Evolutionary conservation across 2,888 invertebrate genomes (phyloP).

Genomic region (Epiblema foenella): DNA sequence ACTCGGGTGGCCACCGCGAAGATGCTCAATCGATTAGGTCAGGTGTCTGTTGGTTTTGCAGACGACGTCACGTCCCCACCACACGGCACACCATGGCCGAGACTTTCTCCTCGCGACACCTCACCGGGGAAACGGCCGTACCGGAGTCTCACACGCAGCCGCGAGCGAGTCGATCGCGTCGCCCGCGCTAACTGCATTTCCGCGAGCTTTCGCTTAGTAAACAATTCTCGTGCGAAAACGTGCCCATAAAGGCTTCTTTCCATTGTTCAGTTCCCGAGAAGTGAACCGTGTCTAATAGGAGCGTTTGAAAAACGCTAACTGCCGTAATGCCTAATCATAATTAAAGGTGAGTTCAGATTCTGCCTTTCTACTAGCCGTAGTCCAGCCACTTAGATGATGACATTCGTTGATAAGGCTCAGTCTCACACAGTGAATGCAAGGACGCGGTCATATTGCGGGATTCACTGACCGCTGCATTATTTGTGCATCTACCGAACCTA

Average conservation of each 20-base stretch:
- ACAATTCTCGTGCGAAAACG: constrained; percentile 68
- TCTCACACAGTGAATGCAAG: constrained; percentile 77
- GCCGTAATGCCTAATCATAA: constrained; percentile 67
- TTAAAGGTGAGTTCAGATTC: constrained; percentile 70
- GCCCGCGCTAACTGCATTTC: constrained; percentile 63
- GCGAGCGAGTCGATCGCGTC: constrained; percentile 77
- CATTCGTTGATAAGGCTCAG: constrained; percentile 74
- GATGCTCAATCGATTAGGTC: constrained; percentile 53
- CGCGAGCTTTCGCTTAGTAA: constrained; percentile 80
- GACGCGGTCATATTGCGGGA: constrained; percentile 62
- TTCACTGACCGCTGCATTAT: constrained; percentile 55
- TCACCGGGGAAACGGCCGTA: constrained; percentile 72
- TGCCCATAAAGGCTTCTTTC: constrained; percentile 59
- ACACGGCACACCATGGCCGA: constrained; percentile 76
- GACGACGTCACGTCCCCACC: constrained; percentile 76
- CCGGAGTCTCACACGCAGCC: constrained; percentile 72
- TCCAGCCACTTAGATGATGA: constrained; percentile 69
- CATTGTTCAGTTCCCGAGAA: constrained; percentile 53
- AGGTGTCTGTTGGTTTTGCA: constrained; percentile 68
- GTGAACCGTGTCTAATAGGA: constrained; percentile 51
- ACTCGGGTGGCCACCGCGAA: constrained; percentile 9
- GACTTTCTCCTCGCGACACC: constrained; percentile 85
- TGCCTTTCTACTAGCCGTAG: constrained; percentile 69
- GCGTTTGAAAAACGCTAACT: constrained; percentile 53
- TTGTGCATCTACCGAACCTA: constrained; percentile 37